Evolutionary conservation across 2,888 invertebrate genomes (phyloP), one percentile per base, ranked within the genome.

Genomic region (Galeruca laticollis): DNA sequence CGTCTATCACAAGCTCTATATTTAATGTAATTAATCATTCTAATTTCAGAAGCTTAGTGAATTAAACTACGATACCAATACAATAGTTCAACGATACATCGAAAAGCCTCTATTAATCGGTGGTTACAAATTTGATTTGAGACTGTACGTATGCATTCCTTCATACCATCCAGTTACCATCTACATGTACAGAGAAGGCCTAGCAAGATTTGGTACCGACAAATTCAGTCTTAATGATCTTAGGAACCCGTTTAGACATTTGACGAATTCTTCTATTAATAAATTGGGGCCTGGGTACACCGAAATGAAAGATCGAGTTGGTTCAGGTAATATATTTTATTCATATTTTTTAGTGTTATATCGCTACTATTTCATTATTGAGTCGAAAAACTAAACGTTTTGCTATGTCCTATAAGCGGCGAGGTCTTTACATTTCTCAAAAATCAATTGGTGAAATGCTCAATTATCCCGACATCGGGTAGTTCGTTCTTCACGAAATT

Each of bases 261-360:
- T 97, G 75, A 97, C 97, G 0, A 97, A 97, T 85, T 95, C 94
- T 71, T 95, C 96, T 0, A 89, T 97, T 54, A 97, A 97, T 86
- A 97, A 96, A 86, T 89, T 93, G 75, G 95, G 94, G 62, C 94
- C 95, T 0, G 90, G 93, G 11, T 95, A 94, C 81, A 90, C 91
- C 0, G 91, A 92, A 82, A 93, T 93, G 85, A 95, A 95, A 83
- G 94, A 94, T 77, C 87, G 93, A 77, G 90, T 95, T 71, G 95
- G 95, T 70, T 91, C 92, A 78, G 94, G 93, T 93, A 85, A 76
- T 59, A 20, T 2, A 5, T 15, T 26, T 26, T 26, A 26, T 26
- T 6, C 6, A 5, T 26, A 5, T 26, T 26, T 5, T 26, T 26
- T 26, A 26, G n/a, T n/a, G n/a, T n/a, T n/a, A n/a, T n/a, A n/a